A percentile compares a stretch with the other conserved stretches of the same genome.
Conservation (phyloP, 2,797 vertebrate genomes). For the Clarias pachynema region DNA sequence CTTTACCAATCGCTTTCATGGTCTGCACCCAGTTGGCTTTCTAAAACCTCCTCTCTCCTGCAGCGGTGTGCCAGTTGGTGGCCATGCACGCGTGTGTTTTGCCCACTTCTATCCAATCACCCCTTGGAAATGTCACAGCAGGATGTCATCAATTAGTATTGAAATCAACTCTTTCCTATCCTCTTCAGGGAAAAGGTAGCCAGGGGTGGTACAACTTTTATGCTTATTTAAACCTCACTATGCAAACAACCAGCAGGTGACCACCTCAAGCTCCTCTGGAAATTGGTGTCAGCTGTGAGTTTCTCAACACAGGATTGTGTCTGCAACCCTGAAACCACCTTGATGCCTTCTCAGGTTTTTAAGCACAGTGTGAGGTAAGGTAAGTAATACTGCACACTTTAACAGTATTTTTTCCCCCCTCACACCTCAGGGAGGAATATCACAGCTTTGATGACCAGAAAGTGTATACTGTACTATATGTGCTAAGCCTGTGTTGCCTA, state of each 20-base stretch:
- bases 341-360: constrained; percentile 13
- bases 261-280: constrained; percentile 31
- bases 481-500: background rate
- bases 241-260: constrained; percentile 45
- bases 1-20: constrained; percentile 10
- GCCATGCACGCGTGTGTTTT: background rate
- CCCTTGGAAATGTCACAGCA: constrained; percentile 42
- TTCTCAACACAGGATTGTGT: background rate
- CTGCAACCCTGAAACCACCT: constrained; percentile 25
- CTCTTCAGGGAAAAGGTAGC: constrained; percentile 35
- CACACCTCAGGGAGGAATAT: constrained; percentile 24
- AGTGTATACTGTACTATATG: background rate
- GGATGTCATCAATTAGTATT: constrained; percentile 55
- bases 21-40: constrained; percentile 13
- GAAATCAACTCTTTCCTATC: constrained; percentile 47
- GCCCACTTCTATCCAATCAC: constrained; percentile 14
- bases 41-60: background rate
- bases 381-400: constrained; percentile 13
- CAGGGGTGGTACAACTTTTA: constrained; percentile 39
- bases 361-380: constrained; percentile 1
- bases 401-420: background rate
- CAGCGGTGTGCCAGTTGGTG: background rate
- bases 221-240: constrained; percentile 51
- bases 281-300: constrained; percentile 28
- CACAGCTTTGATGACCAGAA: constrained; percentile 18